phyloP scores from a whole-genome alignment of 2,888 invertebrate genomes.

The Bruchidius siliquastri region DNA sequence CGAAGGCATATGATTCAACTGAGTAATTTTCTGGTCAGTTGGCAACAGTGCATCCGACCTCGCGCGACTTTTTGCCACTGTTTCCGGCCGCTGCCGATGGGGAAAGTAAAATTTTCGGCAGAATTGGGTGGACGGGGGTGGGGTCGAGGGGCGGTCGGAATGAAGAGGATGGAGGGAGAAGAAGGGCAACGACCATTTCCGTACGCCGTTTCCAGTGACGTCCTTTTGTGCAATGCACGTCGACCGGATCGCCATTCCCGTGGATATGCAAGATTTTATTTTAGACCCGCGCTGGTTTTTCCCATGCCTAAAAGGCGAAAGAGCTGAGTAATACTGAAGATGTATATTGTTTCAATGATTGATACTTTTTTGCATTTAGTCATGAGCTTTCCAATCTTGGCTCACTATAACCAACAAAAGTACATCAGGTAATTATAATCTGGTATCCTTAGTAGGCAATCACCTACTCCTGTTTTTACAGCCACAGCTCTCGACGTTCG shows the following conservation, averaged over 20 bases:
- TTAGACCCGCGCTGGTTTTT: too few relatives aligned
- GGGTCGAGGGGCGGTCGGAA: background rate
- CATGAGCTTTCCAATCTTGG: too few relatives aligned
- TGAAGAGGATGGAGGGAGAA: background rate
- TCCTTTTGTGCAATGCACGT: background rate
- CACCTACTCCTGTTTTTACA: too few relatives aligned
- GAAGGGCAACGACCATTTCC: background rate
- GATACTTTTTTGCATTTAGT: too few relatives aligned
- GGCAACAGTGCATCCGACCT: background rate
- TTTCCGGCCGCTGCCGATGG: background rate
- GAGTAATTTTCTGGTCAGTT: background rate
- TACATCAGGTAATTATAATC: too few relatives aligned
- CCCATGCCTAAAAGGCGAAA: too few relatives aligned
- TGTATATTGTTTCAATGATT: too few relatives aligned
- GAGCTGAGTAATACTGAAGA: too few relatives aligned
- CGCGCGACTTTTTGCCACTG: background rate
- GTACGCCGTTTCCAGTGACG: background rate
- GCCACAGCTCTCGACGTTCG: too few relatives aligned
- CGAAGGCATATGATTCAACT: too few relatives aligned
- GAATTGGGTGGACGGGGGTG: background rate
- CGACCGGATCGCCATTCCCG: background rate
- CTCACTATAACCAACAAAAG: too few relatives aligned
- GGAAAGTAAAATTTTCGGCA: background rate
- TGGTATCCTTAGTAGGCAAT: too few relatives aligned
- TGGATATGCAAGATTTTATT: background rate